A percentile compares a stretch with the other conserved stretches of the same genome.
These are phyloP conservation scores for Callaeas wilsoni DNA, from an alignment of 2,113 vertebrate genomes.

Conservation along the genomic window DNA sequence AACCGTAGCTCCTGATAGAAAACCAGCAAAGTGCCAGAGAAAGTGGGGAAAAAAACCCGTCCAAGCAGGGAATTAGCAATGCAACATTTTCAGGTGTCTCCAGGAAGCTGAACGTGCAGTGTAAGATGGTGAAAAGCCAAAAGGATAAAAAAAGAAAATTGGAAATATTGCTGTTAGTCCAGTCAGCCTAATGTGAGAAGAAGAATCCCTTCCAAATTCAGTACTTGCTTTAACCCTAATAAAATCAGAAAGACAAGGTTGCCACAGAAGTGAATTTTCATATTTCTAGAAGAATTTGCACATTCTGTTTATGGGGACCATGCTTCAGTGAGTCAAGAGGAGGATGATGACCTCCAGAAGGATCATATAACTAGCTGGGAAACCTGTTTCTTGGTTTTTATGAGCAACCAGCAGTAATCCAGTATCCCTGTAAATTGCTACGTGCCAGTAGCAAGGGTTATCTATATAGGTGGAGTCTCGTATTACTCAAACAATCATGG, in stretches of 20 bases:
- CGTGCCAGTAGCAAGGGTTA: neutral
- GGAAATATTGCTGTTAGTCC: neutral
- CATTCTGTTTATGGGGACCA: neutral
- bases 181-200: neutral
- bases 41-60: neutral
- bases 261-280: neutral
- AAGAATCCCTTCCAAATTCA: neutral
- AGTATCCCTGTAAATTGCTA: neutral
- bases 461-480: neutral
- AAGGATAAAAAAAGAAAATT: neutral
- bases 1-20: neutral
- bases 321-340: neutral
- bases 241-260: neutral
- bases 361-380: neutral
- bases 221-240: neutral
- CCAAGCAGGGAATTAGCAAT: neutral
- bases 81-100: neutral
- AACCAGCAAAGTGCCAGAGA: neutral
- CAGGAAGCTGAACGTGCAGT: neutral
- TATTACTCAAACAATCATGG: neutral
- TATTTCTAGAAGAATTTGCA: neutral
- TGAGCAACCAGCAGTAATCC: neutral
- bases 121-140: neutral
- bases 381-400: neutral
- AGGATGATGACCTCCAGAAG: neutral